Conservation (phyloP, 2,113 vertebrate species). For the Ardeotis arabs region DNA sequence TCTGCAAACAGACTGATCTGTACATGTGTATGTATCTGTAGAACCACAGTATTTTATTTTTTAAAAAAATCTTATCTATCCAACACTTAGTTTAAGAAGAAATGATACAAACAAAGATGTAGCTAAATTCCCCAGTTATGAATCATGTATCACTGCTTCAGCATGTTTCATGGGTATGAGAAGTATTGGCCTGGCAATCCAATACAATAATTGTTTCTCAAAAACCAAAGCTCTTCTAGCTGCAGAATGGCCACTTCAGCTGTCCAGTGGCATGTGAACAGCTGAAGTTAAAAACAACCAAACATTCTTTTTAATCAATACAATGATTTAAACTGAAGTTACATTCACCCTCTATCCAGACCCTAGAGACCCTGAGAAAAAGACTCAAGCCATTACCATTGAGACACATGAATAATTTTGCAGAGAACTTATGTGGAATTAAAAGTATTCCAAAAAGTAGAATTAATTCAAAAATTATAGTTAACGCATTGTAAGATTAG, state of each 20-base stretch:
- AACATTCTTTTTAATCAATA: not conserved
- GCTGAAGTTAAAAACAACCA: not conserved
- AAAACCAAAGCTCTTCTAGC: accelerated
- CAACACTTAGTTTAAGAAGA: not conserved
- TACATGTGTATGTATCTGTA: not conserved
- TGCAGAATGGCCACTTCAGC: not conserved
- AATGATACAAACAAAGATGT: not conserved
- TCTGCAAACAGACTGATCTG: not conserved
- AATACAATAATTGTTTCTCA: not conserved
- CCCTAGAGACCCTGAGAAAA: not conserved
- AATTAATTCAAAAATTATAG: constrained; percentile 45
- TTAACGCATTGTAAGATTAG: constrained; percentile 7
- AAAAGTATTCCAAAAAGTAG: not conserved
- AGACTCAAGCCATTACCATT: not conserved
- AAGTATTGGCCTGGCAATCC: not conserved
- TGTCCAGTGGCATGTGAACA: not conserved
- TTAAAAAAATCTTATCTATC: not conserved
- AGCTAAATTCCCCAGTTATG: not conserved
- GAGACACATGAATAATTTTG: not conserved
- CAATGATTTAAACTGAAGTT: not conserved
- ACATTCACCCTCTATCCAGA: not conserved
- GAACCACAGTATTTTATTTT: not conserved
- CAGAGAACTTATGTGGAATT: not conserved
- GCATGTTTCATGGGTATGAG: not conserved
- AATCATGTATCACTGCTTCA: not conserved